Conservation (phyloP, 64 coral and sea anemone genomes). For the Anthopleura sola region DNA sequence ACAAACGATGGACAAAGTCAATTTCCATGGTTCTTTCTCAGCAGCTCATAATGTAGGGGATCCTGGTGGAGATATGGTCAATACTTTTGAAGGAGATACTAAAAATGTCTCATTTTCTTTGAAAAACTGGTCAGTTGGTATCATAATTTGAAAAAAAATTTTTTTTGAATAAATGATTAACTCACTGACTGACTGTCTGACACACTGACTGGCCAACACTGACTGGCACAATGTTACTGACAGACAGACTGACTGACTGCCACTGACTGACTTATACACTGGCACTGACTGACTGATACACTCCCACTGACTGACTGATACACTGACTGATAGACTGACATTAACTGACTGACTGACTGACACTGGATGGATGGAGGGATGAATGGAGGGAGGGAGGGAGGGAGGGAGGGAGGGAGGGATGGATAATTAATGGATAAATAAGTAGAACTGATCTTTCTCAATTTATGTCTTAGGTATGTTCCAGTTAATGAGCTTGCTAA, state of each 20-base stretch:
- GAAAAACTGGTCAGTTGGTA: slow-evolving; percentile 48
- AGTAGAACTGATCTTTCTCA: background rate
- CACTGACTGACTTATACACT: too few relatives aligned
- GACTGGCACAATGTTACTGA: too few relatives aligned
- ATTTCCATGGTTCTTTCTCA: slow-evolving; percentile 89
- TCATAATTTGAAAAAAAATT: background rate
- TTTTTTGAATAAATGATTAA: too few relatives aligned
- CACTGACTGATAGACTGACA: too few relatives aligned
- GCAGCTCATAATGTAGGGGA: slow-evolving; percentile 85
- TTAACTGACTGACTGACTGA: background rate
- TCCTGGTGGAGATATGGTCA: slow-evolving; percentile 85
- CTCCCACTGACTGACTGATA: too few relatives aligned
- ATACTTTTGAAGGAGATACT: slow-evolving; percentile 90
- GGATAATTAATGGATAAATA: background rate
- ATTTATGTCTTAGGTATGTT: slow-evolving; percentile 54
- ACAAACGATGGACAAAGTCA: slow-evolving; percentile 88
- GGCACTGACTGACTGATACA: too few relatives aligned
- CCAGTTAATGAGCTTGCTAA: slow-evolving; percentile 68
- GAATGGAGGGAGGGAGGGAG: too few relatives aligned
- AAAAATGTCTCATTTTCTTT: slow-evolving; percentile 40
- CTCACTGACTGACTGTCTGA: too few relatives aligned
- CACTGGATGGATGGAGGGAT: too few relatives aligned
- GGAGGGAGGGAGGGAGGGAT: too few relatives aligned
- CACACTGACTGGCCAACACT: too few relatives aligned
- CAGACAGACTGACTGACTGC: too few relatives aligned